A percentile compares a stretch with the other conserved stretches of the same genome.
These are phyloP conservation scores for Glaucopsyche alexis DNA, from an alignment of 2,888 invertebrate genomes.

Conservation along the genomic window DNA sequence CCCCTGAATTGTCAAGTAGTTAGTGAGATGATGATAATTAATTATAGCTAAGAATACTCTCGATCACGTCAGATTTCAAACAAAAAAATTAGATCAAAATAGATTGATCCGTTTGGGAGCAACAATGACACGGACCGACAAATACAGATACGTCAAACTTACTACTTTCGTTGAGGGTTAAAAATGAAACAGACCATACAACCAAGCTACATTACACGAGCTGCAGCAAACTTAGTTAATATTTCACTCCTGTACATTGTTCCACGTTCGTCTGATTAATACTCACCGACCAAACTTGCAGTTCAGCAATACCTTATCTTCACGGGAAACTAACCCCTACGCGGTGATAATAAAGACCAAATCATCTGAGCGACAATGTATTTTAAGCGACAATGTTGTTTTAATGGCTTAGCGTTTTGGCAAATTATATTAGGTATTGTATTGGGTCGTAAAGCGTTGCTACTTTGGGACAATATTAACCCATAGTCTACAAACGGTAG, in stretches of 20 bases:
- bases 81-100: no score
- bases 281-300: background rate
- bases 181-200: background rate
- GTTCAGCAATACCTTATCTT: background rate
- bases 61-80: no score
- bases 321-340: background rate
- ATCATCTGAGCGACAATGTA: background rate
- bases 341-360: background rate
- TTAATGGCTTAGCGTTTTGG: background rate
- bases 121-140: no score
- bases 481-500: no score
- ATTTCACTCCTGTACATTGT: constrained; percentile 14
- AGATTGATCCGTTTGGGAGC: no score
- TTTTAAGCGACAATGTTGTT: background rate
- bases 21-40: no score
- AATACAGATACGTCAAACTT: no score
- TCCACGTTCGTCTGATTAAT: background rate
- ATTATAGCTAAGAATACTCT: no score
- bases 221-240: constrained; percentile 7
- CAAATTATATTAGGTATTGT: constrained; percentile 12
- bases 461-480: background rate
- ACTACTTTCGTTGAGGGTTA: no score
- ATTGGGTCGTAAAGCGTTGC: background rate
- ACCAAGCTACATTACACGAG: background rate
- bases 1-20: no score